Conservation (phyloP, 2,888 invertebrate species). For the Andricus curvator region DNA sequence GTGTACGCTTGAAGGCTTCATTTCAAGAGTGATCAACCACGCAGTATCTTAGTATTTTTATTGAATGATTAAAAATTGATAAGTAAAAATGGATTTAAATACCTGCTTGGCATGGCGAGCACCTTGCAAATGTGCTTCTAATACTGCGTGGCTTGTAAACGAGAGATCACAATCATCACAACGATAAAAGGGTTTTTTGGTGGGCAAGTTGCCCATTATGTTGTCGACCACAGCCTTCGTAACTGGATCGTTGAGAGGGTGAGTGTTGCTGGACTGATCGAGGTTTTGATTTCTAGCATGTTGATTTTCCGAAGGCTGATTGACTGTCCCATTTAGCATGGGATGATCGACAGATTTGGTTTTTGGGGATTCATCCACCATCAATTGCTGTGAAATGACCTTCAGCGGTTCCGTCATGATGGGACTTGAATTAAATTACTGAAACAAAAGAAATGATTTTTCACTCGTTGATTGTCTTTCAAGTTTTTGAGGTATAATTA, state of each 20-base stretch:
- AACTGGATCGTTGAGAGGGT: slow-evolving; percentile 75
- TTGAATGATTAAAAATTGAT: no score
- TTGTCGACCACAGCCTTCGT: slow-evolving; percentile 79
- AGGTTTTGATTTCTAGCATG: slow-evolving; percentile 15
- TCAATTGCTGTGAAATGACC: slow-evolving; percentile 1
- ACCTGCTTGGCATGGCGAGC: slow-evolving; percentile 76
- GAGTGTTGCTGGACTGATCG: slow-evolving; percentile 48
- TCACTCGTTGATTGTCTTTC: not conserved
- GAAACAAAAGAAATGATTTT: not conserved
- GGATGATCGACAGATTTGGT: slow-evolving; percentile 8
- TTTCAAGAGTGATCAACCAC: no score
- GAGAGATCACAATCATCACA: slow-evolving; percentile 79
- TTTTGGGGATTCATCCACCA: slow-evolving; percentile 23
- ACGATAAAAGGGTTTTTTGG: slow-evolving; percentile 76
- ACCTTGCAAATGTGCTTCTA: slow-evolving; percentile 78
- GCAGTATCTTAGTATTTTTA: no score
- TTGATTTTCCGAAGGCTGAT: slow-evolving; percentile 8
- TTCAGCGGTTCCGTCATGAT: slow-evolving; percentile 24
- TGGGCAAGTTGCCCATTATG: slow-evolving; percentile 78
- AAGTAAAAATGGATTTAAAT: not conserved
- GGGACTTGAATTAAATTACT: not conserved
- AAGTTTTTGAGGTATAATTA: not conserved
- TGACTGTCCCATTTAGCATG: slow-evolving; percentile 22
- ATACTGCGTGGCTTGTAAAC: slow-evolving; percentile 78
- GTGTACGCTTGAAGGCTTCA: no score